A percentile compares a stretch with the other conserved stretches of the same genome.
Evolutionary conservation across 2,113 vertebrate genomes (phyloP).

Genomic region (Alosa alosa): DNA sequence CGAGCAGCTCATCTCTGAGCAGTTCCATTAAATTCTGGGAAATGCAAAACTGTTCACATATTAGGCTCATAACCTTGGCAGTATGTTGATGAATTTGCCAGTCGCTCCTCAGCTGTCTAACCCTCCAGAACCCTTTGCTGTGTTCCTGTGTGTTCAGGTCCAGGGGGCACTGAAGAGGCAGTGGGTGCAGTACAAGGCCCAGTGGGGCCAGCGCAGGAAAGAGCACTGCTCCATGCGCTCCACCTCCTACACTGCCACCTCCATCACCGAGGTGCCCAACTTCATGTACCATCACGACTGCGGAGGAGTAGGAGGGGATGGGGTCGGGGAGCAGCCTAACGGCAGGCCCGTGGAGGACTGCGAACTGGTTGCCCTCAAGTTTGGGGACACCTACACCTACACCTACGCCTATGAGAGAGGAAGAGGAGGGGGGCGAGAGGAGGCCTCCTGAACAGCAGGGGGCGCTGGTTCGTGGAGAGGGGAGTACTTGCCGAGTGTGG

Average conservation of each 20-base stretch:
- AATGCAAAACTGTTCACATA: background rate
- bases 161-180: conserved; percentile 88
- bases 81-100: background rate
- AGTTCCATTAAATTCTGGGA: background rate
- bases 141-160: conserved; percentile 71
- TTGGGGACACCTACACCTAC: conserved; percentile 78
- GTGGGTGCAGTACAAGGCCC: conserved; percentile 85
- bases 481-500: background rate
- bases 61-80: background rate
- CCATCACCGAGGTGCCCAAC: conserved; percentile 81
- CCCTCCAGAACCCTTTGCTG: background rate
- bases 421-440: background rate
- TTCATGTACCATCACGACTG: conserved; percentile 84
- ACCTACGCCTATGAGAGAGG: conserved; percentile 40
- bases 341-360: conserved; percentile 74
- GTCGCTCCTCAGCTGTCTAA: background rate
- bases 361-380: conserved; percentile 81
- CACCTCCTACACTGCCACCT: conserved; percentile 83
- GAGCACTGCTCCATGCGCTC: conserved; percentile 81
- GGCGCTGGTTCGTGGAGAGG: background rate
- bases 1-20: too few relatives aligned
- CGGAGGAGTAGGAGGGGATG: conserved; percentile 36
- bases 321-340: conserved; percentile 71
- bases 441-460: background rate
- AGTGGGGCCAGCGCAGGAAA: conserved; percentile 83